These are phyloP conservation scores for Scolopax bukidnonensis DNA, from an alignment of 2,797 vertebrate species.

Conservation along the genomic window DNA sequence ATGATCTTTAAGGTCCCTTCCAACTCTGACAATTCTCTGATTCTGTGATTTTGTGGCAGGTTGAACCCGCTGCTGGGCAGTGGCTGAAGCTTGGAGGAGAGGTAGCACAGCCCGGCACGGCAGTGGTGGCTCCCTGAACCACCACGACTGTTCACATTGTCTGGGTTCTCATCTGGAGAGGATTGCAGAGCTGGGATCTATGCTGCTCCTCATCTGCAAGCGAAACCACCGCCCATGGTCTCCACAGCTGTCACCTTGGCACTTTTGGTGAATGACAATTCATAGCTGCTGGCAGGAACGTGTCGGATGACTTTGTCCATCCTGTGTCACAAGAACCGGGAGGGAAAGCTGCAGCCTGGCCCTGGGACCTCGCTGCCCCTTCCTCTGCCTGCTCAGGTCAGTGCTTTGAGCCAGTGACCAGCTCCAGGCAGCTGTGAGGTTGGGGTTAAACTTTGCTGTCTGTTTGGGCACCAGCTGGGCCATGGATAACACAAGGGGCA, in stretches of 20 bases:
- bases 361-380: neutral
- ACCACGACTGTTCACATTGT: rapidly evolving
- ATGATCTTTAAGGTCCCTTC: too few species aligned
- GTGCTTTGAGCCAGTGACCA: neutral
- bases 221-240: rapidly evolving
- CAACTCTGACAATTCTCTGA: too few species aligned
- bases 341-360: neutral
- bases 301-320: neutral
- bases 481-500: neutral
- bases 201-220: neutral
- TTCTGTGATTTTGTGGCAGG: neutral
- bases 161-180: neutral
- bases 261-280: neutral
- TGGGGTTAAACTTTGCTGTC: rapidly evolving
- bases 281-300: rapidly evolving
- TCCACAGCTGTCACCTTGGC: constrained; percentile 17
- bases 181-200: neutral
- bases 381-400: neutral
- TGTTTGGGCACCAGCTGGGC: neutral
- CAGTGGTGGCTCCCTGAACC: rapidly evolving
- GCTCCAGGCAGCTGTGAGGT: neutral
- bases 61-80: neutral
- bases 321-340: neutral
- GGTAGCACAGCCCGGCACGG: neutral
- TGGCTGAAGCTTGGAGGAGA: neutral